phyloP scores from a whole-genome alignment of 2,797 vertebrate species.

The Acridotheres tristis region DNA sequence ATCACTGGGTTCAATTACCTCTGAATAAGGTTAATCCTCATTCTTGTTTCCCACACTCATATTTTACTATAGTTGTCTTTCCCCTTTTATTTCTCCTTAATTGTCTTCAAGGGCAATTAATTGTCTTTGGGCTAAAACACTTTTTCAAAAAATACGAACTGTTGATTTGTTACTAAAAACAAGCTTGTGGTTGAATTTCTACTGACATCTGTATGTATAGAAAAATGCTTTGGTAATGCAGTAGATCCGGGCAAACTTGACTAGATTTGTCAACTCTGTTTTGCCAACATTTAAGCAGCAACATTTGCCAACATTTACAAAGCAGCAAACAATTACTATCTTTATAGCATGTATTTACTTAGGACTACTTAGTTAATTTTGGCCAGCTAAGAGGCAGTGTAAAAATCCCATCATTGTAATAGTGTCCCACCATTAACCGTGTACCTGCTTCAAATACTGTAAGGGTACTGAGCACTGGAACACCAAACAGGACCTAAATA shows the following conservation, averaged over 20 bases:
- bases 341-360: not conserved
- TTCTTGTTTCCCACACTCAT: not conserved
- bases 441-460: not conserved
- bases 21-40: not conserved
- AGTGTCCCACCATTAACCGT: not conserved
- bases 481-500: not conserved
- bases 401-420: not conserved
- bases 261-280: not conserved
- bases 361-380: not conserved
- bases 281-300: not conserved
- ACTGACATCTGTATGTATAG: not conserved
- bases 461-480: not conserved
- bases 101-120: not conserved
- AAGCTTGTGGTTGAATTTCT: not conserved
- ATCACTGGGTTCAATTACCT: not conserved
- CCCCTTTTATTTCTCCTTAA: not conserved
- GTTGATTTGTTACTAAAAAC: not conserved
- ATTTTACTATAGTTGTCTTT: not conserved
- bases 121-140: not conserved
- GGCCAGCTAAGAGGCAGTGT: not conserved
- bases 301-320: not conserved
- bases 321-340: not conserved
- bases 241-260: not conserved
- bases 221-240: not conserved
- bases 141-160: not conserved